Conservation (phyloP, 2,797 vertebrate genomes). For the Enteromius radiatus region DNA sequence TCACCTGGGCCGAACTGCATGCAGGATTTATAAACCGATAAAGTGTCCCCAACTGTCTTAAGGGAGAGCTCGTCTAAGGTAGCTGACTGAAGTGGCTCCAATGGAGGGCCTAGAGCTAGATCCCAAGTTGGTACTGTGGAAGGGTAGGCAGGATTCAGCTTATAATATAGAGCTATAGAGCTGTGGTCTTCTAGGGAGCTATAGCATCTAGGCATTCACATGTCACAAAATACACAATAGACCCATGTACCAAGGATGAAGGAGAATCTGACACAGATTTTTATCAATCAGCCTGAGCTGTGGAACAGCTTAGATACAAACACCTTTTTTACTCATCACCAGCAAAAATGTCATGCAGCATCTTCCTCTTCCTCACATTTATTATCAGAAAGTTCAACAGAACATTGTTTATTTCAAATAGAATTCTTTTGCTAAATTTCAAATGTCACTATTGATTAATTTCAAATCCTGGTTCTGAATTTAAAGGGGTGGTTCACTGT, state of each 20-base stretch:
- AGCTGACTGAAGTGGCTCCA: background rate
- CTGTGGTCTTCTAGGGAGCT: background rate
- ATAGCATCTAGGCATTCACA: background rate
- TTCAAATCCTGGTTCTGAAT: background rate
- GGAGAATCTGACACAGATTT: background rate
- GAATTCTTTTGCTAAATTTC: background rate
- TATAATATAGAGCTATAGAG: too few species aligned
- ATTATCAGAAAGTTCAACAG: background rate
- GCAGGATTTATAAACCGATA: background rate
- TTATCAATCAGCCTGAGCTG: background rate
- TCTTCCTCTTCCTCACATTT: background rate
- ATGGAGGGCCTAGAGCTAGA: background rate
- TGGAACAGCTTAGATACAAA: background rate
- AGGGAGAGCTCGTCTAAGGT: background rate
- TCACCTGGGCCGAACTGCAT: background rate
- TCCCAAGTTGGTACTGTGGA: background rate
- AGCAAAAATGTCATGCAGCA: background rate
- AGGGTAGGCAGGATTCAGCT: background rate
- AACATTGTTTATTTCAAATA: background rate
- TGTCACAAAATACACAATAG: background rate
- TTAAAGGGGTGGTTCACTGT: too few species aligned
- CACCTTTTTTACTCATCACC: background rate
- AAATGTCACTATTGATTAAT: background rate
- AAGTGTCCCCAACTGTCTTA: background rate
- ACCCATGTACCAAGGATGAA: background rate